Conservation (phyloP, 2,113 vertebrate species). For the Cyprinodon tularosa region DNA sequence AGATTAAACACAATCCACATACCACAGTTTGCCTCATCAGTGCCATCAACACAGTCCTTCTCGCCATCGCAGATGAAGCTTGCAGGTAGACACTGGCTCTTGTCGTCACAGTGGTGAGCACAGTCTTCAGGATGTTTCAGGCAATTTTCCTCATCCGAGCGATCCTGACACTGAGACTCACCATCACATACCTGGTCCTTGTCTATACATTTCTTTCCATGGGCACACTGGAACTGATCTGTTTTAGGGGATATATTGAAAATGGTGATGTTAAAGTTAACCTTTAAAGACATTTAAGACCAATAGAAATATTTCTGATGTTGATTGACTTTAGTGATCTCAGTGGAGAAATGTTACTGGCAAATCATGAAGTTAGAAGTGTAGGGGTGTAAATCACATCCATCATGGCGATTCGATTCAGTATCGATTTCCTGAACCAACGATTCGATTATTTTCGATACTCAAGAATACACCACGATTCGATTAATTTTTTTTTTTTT, state of each 20-base stretch:
- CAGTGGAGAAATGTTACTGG: no score
- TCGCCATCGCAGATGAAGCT: constrained; percentile 85
- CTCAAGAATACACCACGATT: no score
- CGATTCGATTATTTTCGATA: no score
- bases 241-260: background rate
- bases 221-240: constrained; percentile 82
- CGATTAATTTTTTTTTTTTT: no score
- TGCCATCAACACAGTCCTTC: constrained; percentile 81
- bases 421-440: no score
- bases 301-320: no score
- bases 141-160: constrained; percentile 85
- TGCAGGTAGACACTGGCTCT: constrained; percentile 79
- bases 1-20: background rate
- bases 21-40: constrained; percentile 81
- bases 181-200: constrained; percentile 81
- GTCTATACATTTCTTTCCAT: constrained; percentile 73
- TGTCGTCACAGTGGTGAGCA: constrained; percentile 79
- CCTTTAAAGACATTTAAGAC: no score
- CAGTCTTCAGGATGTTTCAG: constrained; percentile 65
- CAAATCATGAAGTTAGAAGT: no score
- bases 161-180: constrained; percentile 82
- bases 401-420: no score
- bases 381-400: no score
- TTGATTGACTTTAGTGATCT: no score
- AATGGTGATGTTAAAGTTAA: no score